Base-by-base conservation (phyloP, 2,113 vertebrate species). In the Corythornis cristatus region DNA sequence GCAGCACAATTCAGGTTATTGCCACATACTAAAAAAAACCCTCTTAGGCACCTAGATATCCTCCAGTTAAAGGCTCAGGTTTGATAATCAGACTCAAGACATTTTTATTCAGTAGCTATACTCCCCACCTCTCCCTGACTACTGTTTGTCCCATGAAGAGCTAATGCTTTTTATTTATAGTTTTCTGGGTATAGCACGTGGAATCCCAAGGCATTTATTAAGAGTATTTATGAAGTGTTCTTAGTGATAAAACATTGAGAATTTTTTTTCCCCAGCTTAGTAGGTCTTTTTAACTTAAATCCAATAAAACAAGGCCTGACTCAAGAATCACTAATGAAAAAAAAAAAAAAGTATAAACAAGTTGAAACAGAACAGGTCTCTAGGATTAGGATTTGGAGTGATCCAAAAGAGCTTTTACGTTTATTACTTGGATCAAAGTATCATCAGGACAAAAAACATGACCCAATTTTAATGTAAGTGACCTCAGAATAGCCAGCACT, bases 401-500 rank as follows among this genome's bases (percentile, higher is more conserved):
- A 95, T 93, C 94, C 95, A 95, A 89, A 97, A 74, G 96, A 97
- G 95, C 95, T 97, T 98, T 97, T 96, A 97, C 92, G 88, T 97
- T 97, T 97, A 97, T 97, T 97, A 95, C 93, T 97, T 96, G 97
- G 97, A 98, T 97, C 96, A 98, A 98, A 97, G 97, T 86, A 96
- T 95, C 93, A 97, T 42, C 90, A 82, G 93, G 88, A 97, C 89
- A 96, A 97, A 95, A 96, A 97, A 96, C 87, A 96, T 71, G 96
- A 96, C 94, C 97, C 96, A 94, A 98, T 97, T 98, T 97, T 96
- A 97, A 98, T 97, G 96, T 89, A 85, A 95, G 94, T 98, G 98
- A 98, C 98, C 98, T 98, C 97, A 96, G 96, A 97, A 97, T 97
- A 98, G 98, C 97, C 97, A 98, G 92, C 87, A 81, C 97, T 98